Base-by-base conservation (phyloP, 2,888 invertebrate genomes). In the Exephanes ischioxanthus region DNA sequence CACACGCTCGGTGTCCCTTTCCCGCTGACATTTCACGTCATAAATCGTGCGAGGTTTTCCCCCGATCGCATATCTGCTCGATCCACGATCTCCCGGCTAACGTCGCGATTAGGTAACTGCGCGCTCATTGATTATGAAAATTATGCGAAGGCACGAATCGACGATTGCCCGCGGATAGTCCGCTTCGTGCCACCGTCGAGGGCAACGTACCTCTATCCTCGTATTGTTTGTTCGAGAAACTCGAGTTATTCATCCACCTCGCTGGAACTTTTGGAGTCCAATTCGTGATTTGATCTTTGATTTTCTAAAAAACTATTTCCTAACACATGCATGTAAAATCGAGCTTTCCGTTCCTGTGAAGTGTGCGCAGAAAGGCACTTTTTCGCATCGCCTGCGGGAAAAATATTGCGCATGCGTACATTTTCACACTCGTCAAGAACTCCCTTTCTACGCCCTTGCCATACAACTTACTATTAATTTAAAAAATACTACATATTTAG, bases 21-120 rank as follows among this genome's bases (percentile, higher is more conserved):
- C 77, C 80, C 77, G 71, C 83, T 86, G 86, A 86, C 83, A 83
- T 83, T 86, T 86, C 73, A 75, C 83, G 86, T 78, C 80, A 83
- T 80, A 80, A 58, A 26, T 77, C 48, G 58, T 55, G 77, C 53
- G 48, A 82, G 53, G 72, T 78, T 70, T 70, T 26, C 78, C 33
- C n/a, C 22, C 45, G 63, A 83, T 76, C 71, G 48, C 22, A 55
- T 71, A 85, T 82, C 73, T 67, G 55, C 75, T 72, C 55, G 30
- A 30, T 63, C 30, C 63, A 30, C 6, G 16, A 30, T 63, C 63
- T 30, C 11, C 37, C 30, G n/a, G 30, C 37, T 63, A 63, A 37
- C 63, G 63, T 63, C 37, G 26, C 63, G n/a, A 63, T 63, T 63
- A n/a, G n/a, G 37, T 37, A 63, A 63, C 14, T 33, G 37, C 33